These are phyloP conservation scores for Metellina segmentata DNA, from an alignment of 2,888 invertebrate genomes.

Conservation along the genomic window DNA sequence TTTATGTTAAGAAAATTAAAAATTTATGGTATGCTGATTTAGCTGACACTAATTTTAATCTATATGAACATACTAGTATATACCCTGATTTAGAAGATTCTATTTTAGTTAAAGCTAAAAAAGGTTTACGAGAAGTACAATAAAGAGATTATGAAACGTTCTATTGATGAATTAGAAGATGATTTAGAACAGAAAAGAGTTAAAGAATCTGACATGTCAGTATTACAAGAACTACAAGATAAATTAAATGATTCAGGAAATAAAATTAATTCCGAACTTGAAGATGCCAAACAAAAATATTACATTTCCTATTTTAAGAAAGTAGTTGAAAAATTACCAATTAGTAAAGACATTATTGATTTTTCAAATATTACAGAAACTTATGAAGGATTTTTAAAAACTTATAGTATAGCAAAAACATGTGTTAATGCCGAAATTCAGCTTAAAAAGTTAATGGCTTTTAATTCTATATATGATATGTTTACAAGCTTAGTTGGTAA, in stretches of 20 bases:
- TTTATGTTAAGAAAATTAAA: background rate
- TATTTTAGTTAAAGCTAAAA: background rate
- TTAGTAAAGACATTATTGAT: slow-evolving; percentile 15
- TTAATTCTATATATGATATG: slow-evolving; percentile 35
- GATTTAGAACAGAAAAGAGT: background rate
- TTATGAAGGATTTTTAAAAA: slow-evolving; percentile 5
- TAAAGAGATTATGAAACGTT: slow-evolving; percentile 38
- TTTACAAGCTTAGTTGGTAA: background rate
- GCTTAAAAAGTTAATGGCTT: slow-evolving; percentile 21
- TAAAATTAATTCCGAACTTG: background rate
- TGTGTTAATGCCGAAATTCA: slow-evolving; percentile 22
- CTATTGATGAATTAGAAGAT: slow-evolving; percentile 10
- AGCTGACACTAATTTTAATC: background rate
- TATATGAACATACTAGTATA: background rate
- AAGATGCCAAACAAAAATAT: slow-evolving; percentile 15
- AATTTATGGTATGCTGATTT: slow-evolving; percentile 8
- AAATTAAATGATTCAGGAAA: background rate
- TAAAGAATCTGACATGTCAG: slow-evolving; percentile 8
- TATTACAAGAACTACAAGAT: slow-evolving; percentile 22
- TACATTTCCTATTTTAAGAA: slow-evolving; percentile 24
- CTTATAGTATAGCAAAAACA: slow-evolving; percentile 5
- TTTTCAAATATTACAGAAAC: background rate
- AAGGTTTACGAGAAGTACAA: background rate
- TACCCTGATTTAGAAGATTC: background rate
- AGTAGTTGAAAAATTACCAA: slow-evolving; percentile 10